These are phyloP conservation scores for Collichthys lucidus DNA, from an alignment of 2,113 vertebrate genomes.

Conservation along the genomic window DNA sequence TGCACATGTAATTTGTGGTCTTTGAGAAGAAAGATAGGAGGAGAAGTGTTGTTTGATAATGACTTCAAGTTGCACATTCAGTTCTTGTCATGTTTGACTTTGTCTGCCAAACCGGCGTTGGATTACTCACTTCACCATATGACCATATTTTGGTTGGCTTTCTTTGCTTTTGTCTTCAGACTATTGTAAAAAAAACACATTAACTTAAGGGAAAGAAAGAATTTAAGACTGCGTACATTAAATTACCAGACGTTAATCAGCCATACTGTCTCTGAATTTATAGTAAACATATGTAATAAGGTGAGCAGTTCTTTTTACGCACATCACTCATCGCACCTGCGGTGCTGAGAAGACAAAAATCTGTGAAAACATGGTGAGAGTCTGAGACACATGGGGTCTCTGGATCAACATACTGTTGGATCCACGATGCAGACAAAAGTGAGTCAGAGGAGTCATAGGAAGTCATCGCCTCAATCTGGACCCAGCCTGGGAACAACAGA, in stretches of 20 bases:
- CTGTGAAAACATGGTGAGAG: not conserved
- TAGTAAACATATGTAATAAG: not conserved
- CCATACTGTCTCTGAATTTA: not conserved
- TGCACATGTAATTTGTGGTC: not conserved
- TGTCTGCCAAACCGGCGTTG: conserved; percentile 31
- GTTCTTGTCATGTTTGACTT: conserved; percentile 29
- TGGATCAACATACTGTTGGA: conserved; percentile 30
- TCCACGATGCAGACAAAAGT: conserved; percentile 46
- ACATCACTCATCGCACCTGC: not conserved
- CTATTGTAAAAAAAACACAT: not conserved
- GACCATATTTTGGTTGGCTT: conserved; percentile 13
- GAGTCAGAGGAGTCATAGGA: conserved; percentile 74
- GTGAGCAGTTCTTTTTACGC: not conserved
- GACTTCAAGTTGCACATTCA: conserved; percentile 34
- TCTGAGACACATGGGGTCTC: conserved; percentile 6
- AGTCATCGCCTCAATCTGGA: conserved; percentile 66
- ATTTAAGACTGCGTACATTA: not conserved
- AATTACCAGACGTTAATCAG: not conserved
- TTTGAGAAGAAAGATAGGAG: conserved; percentile 7
- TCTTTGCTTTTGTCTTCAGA: conserved; percentile 7
- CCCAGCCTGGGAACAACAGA: conserved; percentile 56
- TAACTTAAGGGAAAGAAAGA: not conserved
- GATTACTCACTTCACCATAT: conserved; percentile 42
- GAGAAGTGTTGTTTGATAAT: conserved; percentile 40
- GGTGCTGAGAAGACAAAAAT: not conserved